A percentile compares a stretch with the other conserved stretches of the same genome.
These are phyloP conservation scores for Xenopus laevis DNA, from an alignment of 2,113 vertebrate genomes.

Conservation along the genomic window DNA sequence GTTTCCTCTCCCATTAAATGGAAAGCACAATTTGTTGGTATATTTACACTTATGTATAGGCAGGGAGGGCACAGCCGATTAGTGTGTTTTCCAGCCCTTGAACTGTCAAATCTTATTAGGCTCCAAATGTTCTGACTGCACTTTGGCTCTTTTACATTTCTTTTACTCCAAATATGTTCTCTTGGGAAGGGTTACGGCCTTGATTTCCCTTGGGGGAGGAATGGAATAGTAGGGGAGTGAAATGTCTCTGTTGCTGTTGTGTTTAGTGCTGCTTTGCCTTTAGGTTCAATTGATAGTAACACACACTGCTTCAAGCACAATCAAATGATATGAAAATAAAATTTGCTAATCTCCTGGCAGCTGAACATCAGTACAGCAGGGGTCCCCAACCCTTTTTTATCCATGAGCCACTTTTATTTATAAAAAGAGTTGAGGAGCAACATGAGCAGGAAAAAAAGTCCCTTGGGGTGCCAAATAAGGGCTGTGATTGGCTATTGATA, in stretches of 20 bases:
- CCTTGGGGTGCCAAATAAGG: too few relatives aligned
- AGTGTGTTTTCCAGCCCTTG: slow-evolving; percentile 60
- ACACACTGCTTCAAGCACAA: slow-evolving; percentile 15
- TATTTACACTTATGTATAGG: slow-evolving; percentile 72
- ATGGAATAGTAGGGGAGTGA: slow-evolving; percentile 20
- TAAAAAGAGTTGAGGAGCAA: too few relatives aligned
- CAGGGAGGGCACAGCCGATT: slow-evolving; percentile 69
- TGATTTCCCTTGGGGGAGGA: slow-evolving; percentile 34
- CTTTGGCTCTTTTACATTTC: slow-evolving; percentile 47
- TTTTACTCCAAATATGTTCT: slow-evolving; percentile 46
- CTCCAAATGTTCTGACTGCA: slow-evolving; percentile 53
- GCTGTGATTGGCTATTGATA: too few relatives aligned
- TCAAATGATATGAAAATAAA: neutral
- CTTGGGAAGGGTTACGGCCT: slow-evolving; percentile 41
- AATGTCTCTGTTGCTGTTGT: slow-evolving; percentile 18
- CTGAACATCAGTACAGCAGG: too few relatives aligned
- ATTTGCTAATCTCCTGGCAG: too few relatives aligned
- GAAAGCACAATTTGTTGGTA: slow-evolving; percentile 71
- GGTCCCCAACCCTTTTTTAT: too few relatives aligned
- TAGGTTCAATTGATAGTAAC: neutral
- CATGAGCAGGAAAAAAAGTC: too few relatives aligned
- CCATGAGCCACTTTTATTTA: too few relatives aligned
- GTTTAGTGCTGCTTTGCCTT: slow-evolving; percentile 1
- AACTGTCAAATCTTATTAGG: slow-evolving; percentile 67
- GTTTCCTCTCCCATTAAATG: slow-evolving; percentile 59